A percentile compares a stretch with the other conserved stretches of the same genome.
These are phyloP conservation scores for Drosophila ambigua DNA, from an alignment of 1,140 invertebrate genomes.

Conservation along the genomic window DNA sequence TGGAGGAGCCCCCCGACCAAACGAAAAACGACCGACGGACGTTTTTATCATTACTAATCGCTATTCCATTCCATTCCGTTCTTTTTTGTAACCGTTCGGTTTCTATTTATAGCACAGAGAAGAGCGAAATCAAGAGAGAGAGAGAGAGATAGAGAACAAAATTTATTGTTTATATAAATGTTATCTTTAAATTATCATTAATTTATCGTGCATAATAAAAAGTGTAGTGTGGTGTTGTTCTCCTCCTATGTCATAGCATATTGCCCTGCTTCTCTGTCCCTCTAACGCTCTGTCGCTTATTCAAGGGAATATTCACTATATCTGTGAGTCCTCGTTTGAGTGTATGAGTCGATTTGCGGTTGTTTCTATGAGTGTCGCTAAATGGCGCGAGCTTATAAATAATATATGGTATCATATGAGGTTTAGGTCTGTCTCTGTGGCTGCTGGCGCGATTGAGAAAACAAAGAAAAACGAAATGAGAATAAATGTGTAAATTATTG, in stretches of 20 bases:
- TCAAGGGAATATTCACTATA: no score
- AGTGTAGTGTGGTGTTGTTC: slow-evolving; percentile 7
- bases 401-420: slow-evolving; percentile 35
- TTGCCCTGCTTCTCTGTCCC: slow-evolving; percentile 23
- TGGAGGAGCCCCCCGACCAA: slow-evolving; percentile 13
- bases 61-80: slow-evolving; percentile 1
- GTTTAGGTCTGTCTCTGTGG: slow-evolving; percentile 3
- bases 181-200: slow-evolving; percentile 80
- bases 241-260: slow-evolving; percentile 12
- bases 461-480: slow-evolving; percentile 2
- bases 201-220: slow-evolving; percentile 72
- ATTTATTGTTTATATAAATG: slow-evolving; percentile 74
- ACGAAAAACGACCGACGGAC: not conserved
- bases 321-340: not conserved
- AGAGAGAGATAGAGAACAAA: slow-evolving; percentile 31
- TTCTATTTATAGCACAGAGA: slow-evolving; percentile 47
- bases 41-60: slow-evolving; percentile 31
- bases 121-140: slow-evolving; percentile 2
- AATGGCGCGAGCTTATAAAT: slow-evolving; percentile 38
- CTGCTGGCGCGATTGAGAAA: not conserved
- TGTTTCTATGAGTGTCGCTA: slow-evolving; percentile 19
- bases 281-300: no score
- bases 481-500: slow-evolving; percentile 54
- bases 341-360: slow-evolving; percentile 17
- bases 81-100: slow-evolving; percentile 32